These are phyloP conservation scores for Xestia ashworthii DNA, from an alignment of 2,888 invertebrate genomes.

Conservation along the genomic window DNA sequence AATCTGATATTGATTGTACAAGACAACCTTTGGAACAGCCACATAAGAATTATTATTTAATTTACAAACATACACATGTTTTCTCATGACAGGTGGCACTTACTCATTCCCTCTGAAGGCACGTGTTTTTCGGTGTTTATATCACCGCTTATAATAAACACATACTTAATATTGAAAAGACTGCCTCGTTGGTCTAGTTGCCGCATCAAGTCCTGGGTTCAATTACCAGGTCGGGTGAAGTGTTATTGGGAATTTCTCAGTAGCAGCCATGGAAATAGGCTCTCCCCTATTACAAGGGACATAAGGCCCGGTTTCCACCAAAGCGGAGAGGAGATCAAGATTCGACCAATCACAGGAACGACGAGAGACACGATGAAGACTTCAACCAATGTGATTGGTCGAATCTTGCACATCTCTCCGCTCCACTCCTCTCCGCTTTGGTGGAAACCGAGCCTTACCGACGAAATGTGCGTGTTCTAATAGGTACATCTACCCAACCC, in stretches of 20 bases:
- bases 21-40: slow-evolving; percentile 49
- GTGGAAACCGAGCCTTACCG: not conserved
- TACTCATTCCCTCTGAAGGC: slow-evolving; percentile 29
- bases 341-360: too few relatives aligned
- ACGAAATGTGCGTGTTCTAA: not conserved
- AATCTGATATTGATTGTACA: slow-evolving; percentile 43
- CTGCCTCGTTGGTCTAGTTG: not conserved
- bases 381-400: too few relatives aligned
- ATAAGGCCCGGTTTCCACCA: too few relatives aligned
- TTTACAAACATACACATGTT: slow-evolving; percentile 14
- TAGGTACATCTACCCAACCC: not conserved
- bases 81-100: slow-evolving; percentile 46
- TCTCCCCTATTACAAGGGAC: not conserved
- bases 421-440: too few relatives aligned
- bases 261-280: not conserved
- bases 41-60: slow-evolving; percentile 37
- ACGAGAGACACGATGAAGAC: too few relatives aligned
- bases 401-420: too few relatives aligned
- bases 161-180: not conserved
- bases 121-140: slow-evolving; percentile 32
- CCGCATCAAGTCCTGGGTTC: not conserved
- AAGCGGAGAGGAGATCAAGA: too few relatives aligned
- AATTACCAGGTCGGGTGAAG: not conserved
- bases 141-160: slow-evolving; percentile 31
- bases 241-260: not conserved